Base-by-base conservation (phyloP, 2,797 vertebrate species). In the Clarias fuscus region DNA sequence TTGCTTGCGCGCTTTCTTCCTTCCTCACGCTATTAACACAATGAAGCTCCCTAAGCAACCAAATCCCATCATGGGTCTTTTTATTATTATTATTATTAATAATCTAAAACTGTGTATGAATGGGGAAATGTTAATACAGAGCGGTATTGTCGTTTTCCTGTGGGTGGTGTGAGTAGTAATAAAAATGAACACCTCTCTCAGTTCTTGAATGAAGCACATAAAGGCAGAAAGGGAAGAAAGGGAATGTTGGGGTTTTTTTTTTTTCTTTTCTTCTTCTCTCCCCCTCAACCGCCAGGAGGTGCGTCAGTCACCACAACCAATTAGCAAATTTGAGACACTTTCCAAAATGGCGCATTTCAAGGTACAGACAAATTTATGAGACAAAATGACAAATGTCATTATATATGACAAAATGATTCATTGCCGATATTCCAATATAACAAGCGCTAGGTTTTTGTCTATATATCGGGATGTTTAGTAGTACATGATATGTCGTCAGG, bases 111-210 rank as follows among this genome's bases (percentile, higher is more conserved):
- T 0, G 77, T 13, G 37, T 7, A 22, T 2, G 20, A 30, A 73
- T 20, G n/a, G 37, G 27, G 18, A 20, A 2, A 24, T 18, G 33
- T 4, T 17, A 37, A 27, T 8, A 58, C 3, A 62, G 18, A 62
- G 24, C n/a, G 40, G 58, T 48, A 17, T 24, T 64, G 76, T 10
- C 61, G 15, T 3, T 43, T 85, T 43, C 30, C 80, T 27, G 59
- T 33, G 14, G 56, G 68, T 81, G 58, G 58, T 71, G 37, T 65
- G 78, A 65, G 70, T n/a, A 64, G 65, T 62, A 81, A 11, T 73
- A 40, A 79, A 85, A 67, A 85, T 61, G 64, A 79, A 65, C 64
- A 84, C 71, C 58, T 65, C 53, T 56, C 48, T 58, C 53, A 77
- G n/a, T 77, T 80, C 73, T 33, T 17, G 24, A 76, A 78, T 22